Conservation (phyloP, 2,113 vertebrate species). For the Cavia porcellus region DNA sequence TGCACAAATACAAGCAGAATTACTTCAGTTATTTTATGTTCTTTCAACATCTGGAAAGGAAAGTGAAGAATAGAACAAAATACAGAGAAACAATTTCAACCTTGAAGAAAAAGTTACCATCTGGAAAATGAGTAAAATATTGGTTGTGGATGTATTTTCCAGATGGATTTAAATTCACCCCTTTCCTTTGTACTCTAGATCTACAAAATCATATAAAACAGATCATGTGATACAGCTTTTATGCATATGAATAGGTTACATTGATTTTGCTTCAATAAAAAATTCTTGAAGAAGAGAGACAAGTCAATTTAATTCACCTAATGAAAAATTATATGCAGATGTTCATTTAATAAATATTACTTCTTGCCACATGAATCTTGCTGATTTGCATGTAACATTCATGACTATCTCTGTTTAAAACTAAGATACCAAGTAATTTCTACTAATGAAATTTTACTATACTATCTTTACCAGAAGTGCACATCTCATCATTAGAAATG, state of each 20-base stretch:
- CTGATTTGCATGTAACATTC: background rate
- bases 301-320: background rate
- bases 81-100: background rate
- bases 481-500: background rate
- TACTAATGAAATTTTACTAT: background rate
- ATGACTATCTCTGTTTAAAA: background rate
- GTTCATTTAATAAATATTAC: background rate
- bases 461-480: background rate
- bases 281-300: background rate
- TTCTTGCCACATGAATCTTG: background rate
- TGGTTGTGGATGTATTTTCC: background rate
- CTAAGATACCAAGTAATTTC: background rate
- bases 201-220: background rate
- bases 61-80: background rate
- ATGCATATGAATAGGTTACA: background rate
- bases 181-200: background rate
- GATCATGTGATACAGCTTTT: background rate
- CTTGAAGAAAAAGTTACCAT: background rate
- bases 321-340: background rate
- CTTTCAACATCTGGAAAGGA: background rate
- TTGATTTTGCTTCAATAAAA: background rate
- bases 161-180: background rate
- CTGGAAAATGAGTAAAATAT: background rate
- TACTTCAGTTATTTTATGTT: background rate
- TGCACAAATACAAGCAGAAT: background rate